phyloP scores from a whole-genome alignment of 2,797 vertebrate genomes.

The Tinamus major region DNA sequence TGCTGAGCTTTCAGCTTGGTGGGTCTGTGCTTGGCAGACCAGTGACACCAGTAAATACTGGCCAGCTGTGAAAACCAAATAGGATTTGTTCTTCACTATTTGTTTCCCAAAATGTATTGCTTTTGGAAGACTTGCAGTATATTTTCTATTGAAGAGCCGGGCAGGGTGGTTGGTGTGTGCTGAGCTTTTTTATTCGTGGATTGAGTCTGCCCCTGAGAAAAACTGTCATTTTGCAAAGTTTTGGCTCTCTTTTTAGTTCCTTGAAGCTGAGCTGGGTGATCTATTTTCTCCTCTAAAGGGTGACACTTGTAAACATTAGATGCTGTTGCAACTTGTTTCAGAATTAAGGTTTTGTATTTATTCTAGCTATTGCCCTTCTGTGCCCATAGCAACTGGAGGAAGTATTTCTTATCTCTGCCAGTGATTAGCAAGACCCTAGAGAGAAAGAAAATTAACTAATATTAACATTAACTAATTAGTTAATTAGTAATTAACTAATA shows the following conservation, averaged over 20 bases:
- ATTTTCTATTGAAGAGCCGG: neutral
- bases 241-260: neutral
- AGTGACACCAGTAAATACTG: neutral
- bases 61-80: neutral
- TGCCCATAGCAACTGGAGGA: neutral
- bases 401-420: neutral
- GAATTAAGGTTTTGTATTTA: neutral
- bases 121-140: neutral
- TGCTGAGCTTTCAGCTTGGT: neutral
- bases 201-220: neutral
- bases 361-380: neutral
- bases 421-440: neutral
- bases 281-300: neutral
- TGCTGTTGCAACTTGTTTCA: neutral
- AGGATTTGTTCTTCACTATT: neutral
- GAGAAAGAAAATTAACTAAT: too few species aligned
- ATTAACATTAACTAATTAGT: neutral
- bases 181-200: accelerated
- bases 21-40: neutral
- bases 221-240: neutral
- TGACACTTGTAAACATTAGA: neutral
- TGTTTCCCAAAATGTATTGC: neutral
- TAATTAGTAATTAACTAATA: neutral
- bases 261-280: accelerated
- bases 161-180: neutral